Evolutionary conservation across 2,888 invertebrate species (phyloP).

Genomic region (Bellardia bayeri): DNA sequence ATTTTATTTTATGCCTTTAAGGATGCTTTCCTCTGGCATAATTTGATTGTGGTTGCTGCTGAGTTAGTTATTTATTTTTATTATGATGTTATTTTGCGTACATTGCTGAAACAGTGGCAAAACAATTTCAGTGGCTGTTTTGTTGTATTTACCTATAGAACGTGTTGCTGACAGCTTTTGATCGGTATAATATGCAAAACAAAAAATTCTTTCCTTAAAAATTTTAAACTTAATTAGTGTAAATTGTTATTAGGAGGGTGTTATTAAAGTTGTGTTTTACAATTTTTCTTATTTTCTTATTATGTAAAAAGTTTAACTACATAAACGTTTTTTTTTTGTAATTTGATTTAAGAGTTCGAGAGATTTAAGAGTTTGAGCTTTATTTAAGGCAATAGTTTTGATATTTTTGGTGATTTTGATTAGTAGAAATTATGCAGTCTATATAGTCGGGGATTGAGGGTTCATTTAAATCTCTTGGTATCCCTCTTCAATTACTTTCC

Average conservation of each 20-base stretch:
- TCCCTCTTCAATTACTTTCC: no score
- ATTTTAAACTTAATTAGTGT: constrained; percentile 9
- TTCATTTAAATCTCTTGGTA: no score
- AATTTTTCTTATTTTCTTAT: not conserved
- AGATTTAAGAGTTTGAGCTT: no score
- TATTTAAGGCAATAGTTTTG: no score
- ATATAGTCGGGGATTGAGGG: no score
- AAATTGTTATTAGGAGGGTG: constrained; percentile 3
- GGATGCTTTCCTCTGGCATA: not conserved
- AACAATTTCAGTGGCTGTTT: constrained; percentile 54
- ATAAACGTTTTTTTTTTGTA: not conserved
- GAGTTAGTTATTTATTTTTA: constrained; percentile 38
- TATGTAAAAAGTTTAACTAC: not conserved
- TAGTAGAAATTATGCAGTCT: no score
- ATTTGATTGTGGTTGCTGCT: not conserved
- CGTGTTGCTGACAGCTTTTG: constrained; percentile 13
- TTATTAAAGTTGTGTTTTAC: not conserved
- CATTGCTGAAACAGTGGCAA: constrained; percentile 25
- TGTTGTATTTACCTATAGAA: constrained; percentile 32
- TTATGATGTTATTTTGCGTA: constrained; percentile 30
- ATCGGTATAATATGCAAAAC: not conserved
- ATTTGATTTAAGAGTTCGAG: not conserved
- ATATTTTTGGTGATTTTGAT: no score
- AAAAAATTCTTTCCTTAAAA: not conserved
- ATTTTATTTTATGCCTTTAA: not conserved